Conservation (phyloP, 2,113 vertebrate genomes). For the Monopterus albus region DNA sequence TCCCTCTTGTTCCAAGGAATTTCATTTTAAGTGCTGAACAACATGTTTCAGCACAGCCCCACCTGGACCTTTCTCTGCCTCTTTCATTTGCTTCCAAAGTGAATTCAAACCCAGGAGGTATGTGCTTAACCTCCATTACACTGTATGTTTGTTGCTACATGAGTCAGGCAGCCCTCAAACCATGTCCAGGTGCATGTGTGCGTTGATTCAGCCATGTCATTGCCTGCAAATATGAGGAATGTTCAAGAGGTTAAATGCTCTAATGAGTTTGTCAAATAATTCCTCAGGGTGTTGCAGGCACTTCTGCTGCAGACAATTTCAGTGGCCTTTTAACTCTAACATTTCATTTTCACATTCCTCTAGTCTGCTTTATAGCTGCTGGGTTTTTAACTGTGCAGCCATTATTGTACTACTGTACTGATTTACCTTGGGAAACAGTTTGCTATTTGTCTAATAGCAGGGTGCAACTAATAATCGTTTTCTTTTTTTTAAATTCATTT, state of each 20-base stretch:
- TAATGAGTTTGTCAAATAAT: slow-evolving; percentile 52
- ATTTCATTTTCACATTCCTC: slow-evolving; percentile 23
- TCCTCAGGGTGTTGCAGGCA: not conserved
- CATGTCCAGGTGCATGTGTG: slow-evolving; percentile 22
- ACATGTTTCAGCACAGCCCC: slow-evolving; percentile 62
- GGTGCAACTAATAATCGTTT: no score
- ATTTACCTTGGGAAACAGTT: not conserved
- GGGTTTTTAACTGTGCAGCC: not conserved
- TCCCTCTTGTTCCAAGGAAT: slow-evolving; percentile 22
- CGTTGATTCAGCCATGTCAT: slow-evolving; percentile 32
- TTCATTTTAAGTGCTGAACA: slow-evolving; percentile 8
- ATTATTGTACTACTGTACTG: not conserved
- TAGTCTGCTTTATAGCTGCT: not conserved
- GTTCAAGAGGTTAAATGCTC: slow-evolving; percentile 46
- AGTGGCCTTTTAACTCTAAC: not conserved
- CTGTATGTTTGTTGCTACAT: not conserved
- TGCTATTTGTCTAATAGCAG: not conserved
- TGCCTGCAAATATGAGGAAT: slow-evolving; percentile 44
- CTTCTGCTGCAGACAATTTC: slow-evolving; percentile 18
- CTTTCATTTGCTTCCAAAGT: slow-evolving; percentile 12
- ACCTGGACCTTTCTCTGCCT: not conserved
- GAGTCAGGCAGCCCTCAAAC: slow-evolving; percentile 26
- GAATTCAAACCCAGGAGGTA: slow-evolving; percentile 9
- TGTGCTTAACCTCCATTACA: slow-evolving; percentile 7
- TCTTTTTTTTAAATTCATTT: no score